Base-by-base conservation (phyloP, 2,888 invertebrate species). In the Chaetogeoica ovagalla region DNA sequence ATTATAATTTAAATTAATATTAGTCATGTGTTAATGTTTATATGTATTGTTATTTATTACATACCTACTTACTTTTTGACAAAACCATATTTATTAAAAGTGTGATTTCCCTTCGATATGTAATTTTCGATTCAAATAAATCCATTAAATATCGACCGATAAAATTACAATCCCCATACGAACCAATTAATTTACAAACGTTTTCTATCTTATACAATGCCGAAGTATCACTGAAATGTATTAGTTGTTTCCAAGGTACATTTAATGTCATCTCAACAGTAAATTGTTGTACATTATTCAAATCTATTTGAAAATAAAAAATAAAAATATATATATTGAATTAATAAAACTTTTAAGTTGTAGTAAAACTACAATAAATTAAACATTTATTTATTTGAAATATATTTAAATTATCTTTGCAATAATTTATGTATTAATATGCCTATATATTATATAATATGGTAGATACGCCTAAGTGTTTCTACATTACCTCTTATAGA, bases 161-260 rank as follows among this genome's bases (percentile, higher is more conserved):
- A 43, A 91, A 59, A 83, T 88, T 88, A 0, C 88, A 86, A 74
- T 89, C 88, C 71, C 89, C 88, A 6, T 89, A 87, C 70, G 86
- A 86, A 17, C 90, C 91, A 52, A 94, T 85, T 82, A 89, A 85
- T 69, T 84, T 84, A 83, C 90, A 91, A 60, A 91, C 87, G 23
- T 86, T 86, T 68, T 88, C 87, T n/a, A 93, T 85, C 69, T 90
- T 88, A 0, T 84, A 82, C 81, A 88, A 85, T 69, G 89, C 87
- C 4, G 84, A 84, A 39, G 85, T 84, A 17, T 88, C 87, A 82
- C 88, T 88, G 72, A 93, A 87, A 86, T 91, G 89, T 77, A 89
- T 89, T 82, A 91, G 91, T 70, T 87, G 87, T 81, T 90, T 89
- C 93, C 93, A 94, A 0, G 90, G 89, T 5, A 86, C 85, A 19